Evolutionary conservation across 2,113 vertebrate genomes (phyloP), one percentile per base, ranked within the genome.

Genomic region (Taurulus bubalis): DNA sequence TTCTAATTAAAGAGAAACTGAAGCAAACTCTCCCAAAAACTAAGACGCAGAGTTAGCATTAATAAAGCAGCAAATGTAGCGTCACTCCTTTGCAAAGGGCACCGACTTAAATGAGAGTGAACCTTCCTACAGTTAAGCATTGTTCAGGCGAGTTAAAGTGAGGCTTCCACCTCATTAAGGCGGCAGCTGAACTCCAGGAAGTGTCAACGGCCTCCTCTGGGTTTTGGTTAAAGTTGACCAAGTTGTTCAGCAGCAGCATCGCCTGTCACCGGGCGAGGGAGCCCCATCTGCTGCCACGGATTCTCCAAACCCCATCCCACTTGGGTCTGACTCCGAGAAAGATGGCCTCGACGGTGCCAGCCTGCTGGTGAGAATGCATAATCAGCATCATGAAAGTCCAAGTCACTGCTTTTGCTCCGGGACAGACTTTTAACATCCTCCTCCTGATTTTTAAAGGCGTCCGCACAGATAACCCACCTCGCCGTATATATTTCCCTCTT

Each of bases 261-360:
- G 6, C 80, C 26, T 85, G 77, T 82, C 80, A 53, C 59, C 69
- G 71, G 82, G 78, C 64, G 67, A 22, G 59, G 75, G 72, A 88
- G 86, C 62, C 71, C 79, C 77, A 82, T 82, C 82, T 90, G 87
- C 84, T 74, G 60, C 72, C 56, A 30, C 64, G 26, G 67, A 18
- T 62, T 69, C 56, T 80, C 56, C 77, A 70, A 77, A 71, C 77
- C 71, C 47, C 60, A 16, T 80, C 67, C 66, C 77, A 56, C 74
- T n/a, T n/a, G n/a, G n/a, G n/a, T n/a, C n/a, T n/a, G n/a, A n/a
- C n/a, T n/a, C n/a, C n/a, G n/a, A n/a, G n/a, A n/a, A n/a, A n/a
- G n/a, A n/a, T n/a, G n/a, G n/a, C n/a, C n/a, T 20, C 73, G 78
- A 77, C 81, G 51, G 32, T 18, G 34, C 15, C 64, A n/a, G 28